A percentile compares a stretch with the other conserved stretches of the same genome.
Evolutionary conservation across 2,113 vertebrate species (phyloP).

Genomic region (Psittacara wagleri): DNA sequence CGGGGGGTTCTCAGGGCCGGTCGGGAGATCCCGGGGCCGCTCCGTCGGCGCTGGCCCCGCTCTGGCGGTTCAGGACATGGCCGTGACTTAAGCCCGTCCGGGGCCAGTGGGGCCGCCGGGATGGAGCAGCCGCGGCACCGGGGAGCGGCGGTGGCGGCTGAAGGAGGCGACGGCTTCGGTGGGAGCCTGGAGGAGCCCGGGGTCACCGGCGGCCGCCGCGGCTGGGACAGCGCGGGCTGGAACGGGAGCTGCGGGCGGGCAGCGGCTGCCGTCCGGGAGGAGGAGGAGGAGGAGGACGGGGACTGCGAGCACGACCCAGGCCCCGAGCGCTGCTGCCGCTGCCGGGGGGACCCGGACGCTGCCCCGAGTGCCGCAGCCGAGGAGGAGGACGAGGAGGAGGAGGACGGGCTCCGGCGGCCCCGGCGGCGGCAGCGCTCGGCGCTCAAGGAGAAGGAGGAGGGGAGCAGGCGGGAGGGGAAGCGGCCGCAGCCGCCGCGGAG

Average conservation of each 20-base stretch:
- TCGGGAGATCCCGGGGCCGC: background rate
- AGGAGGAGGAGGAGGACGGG: background rate
- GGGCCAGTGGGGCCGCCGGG: background rate
- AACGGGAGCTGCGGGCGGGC: slow-evolving; percentile 20
- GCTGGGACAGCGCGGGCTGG: slow-evolving; percentile 18
- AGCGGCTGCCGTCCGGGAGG: background rate
- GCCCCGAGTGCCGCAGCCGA: background rate
- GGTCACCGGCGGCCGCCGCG: background rate
- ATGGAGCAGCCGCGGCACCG: background rate
- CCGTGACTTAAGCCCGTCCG: background rate
- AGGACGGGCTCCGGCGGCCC: slow-evolving; percentile 5
- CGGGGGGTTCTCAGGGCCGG: background rate
- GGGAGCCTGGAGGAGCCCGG: background rate
- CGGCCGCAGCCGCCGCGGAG: slow-evolving; percentile 80
- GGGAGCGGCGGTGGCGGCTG: background rate
- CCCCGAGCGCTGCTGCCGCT: slow-evolving; percentile 12
- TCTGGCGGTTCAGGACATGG: background rate
- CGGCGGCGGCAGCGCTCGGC: slow-evolving; percentile 31
- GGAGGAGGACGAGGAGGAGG: slow-evolving; percentile 15
- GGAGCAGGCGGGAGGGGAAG: slow-evolving; percentile 40
- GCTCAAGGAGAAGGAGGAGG: slow-evolving; percentile 17
- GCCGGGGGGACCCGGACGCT: background rate
- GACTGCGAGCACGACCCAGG: background rate
- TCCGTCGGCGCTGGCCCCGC: background rate
- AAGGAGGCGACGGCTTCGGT: background rate